Percentiles rank a stretch among this genome's conserved stretches.
Conservation (phyloP, 1,140 invertebrate species). For the Protaetia brevitarsis region DNA sequence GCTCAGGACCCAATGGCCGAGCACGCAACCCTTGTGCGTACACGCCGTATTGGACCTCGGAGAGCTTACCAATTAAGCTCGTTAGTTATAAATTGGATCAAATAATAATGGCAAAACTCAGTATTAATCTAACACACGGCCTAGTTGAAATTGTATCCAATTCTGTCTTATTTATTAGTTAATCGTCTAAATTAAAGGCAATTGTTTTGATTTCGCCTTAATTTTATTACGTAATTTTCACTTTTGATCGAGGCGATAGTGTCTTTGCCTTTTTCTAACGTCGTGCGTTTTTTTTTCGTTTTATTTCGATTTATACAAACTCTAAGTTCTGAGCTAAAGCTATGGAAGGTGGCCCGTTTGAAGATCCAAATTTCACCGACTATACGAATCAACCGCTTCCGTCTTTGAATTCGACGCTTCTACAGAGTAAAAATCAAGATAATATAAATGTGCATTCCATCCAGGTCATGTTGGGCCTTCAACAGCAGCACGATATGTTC, state of each 20-base stretch:
- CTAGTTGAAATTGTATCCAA: constrained; percentile 12
- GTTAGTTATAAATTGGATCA: constrained; percentile 51
- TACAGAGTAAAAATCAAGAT: constrained; percentile 48
- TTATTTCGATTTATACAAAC: too few relatives aligned
- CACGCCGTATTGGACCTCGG: constrained; percentile 29
- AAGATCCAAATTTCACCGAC: constrained; percentile 72
- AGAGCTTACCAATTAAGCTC: constrained; percentile 43
- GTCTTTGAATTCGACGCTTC: constrained; percentile 47
- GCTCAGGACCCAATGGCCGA: constrained; percentile 23
- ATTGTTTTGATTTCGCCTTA: too few relatives aligned
- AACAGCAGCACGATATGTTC: constrained; percentile 53
- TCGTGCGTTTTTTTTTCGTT: too few relatives aligned
- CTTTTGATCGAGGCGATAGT: too few relatives aligned
- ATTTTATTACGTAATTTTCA: too few relatives aligned
- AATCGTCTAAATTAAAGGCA: constrained; percentile 10
- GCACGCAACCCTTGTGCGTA: constrained; percentile 24
- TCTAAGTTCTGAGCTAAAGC: too few relatives aligned
- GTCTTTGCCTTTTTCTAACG: too few relatives aligned
- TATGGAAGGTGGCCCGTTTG: constrained; percentile 65
- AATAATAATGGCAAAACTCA: constrained; percentile 51
- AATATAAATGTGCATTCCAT: constrained; percentile 59
- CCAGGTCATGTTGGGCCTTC: constrained; percentile 71
- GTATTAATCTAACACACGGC: constrained; percentile 30
- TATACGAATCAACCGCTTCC: constrained; percentile 62
- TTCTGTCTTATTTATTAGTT: constrained; percentile 13